phyloP scores from a whole-genome alignment of 2,888 invertebrate species.

The Sinhomidia bicolor region DNA sequence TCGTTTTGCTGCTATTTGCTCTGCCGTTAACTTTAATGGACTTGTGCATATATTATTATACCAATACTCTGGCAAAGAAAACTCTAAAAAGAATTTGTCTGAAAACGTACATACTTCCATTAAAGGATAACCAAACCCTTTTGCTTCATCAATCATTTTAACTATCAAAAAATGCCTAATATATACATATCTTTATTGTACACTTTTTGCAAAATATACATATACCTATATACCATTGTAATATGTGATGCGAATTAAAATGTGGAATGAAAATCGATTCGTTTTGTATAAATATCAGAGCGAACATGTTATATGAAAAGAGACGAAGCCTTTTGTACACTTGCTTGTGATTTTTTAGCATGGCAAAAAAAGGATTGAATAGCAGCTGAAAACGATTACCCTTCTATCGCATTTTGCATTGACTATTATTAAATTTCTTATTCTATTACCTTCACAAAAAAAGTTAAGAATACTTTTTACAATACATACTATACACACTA shows the following conservation, averaged over 20 bases:
- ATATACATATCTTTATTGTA: neutral
- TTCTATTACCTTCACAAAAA: neutral
- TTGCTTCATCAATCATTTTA: neutral
- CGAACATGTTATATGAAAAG: neutral
- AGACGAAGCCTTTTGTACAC: neutral
- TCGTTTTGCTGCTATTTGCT: neutral
- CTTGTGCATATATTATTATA: neutral
- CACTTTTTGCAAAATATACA: neutral
- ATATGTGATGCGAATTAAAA: neutral
- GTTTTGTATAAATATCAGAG: neutral
- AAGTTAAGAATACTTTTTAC: neutral
- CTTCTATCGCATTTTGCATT: neutral
- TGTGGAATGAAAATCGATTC: slow-evolving; percentile 11
- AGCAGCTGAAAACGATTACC: slow-evolving; percentile 10
- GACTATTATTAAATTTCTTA: neutral
- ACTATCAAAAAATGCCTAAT: neutral
- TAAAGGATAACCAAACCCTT: neutral
- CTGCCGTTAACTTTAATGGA: neutral
- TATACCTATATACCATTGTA: neutral
- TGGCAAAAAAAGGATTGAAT: neutral
- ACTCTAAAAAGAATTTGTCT: neutral
- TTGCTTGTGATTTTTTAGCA: neutral
- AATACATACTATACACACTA: too few species aligned
- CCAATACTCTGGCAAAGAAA: neutral
- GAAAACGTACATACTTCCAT: neutral